Base-by-base conservation (phyloP, 2,113 vertebrate genomes). In the Amia ocellicauda region DNA sequence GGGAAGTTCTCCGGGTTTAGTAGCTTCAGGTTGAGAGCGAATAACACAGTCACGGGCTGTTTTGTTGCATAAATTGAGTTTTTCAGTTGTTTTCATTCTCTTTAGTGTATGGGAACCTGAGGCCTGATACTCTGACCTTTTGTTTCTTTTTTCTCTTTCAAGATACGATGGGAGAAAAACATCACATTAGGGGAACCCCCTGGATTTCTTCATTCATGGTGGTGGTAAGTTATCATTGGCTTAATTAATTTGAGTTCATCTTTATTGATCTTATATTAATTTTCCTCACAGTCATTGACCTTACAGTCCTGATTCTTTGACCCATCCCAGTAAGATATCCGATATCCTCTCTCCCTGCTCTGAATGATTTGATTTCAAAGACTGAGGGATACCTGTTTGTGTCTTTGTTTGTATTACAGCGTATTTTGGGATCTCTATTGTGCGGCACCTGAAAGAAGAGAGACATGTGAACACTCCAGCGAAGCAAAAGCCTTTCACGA, bases 141-240 rank as follows among this genome's bases (percentile, higher is more conserved):
- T 11, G 11, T 29, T 31, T 49, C 10, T 70, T 29, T 63, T 20
- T 56, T 51, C 49, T 86, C 80, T 3, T 81, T 91, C 74, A 80
- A 99, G 96, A 99, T 99, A 91, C 93, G 95, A 98, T 99, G 96
- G 96, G 96, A 99, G 91, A 99, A 98, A 91, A 99, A 99, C 85
- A 98, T 99, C 86, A 99, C 96, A 49, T 86, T 99, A 88, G 96
- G 96, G 70, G 96, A 99, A 73, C 96, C 96, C 72, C 96, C 96
- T 41, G 96, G 96, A 92, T 99, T 99, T 86, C 90, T 99, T 74
- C 96, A 99, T 79, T 99, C 96, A 64, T 99, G 96, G 96, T 99
- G 96, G 96, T 99, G 96, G 96, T 99, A 85, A 94, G 96, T 78
- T 50, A 3, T 17, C 13, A 14, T 16, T 17, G 4, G 3, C 13